Percentiles rank a stretch among this genome's conserved stretches.
These are phyloP conservation scores for Gambelia wislizenii DNA, from an alignment of 2,797 vertebrate genomes.

Conservation along the genomic window DNA sequence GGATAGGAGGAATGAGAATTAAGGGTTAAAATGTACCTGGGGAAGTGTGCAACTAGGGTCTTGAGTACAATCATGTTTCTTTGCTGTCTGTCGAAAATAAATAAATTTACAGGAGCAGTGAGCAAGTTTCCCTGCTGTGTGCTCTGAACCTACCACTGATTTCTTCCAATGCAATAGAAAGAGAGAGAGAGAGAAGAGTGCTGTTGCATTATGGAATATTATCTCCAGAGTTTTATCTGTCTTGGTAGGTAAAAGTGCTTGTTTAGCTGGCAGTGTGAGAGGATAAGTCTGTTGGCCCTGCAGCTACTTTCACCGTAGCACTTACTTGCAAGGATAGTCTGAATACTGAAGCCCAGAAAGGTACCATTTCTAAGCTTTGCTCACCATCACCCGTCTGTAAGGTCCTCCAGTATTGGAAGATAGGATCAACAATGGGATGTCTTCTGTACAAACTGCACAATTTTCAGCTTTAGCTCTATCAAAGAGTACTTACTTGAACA, in stretches of 20 bases:
- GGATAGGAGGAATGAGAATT: background rate
- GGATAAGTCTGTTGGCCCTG: background rate
- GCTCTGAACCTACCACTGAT: slow-evolving; percentile 25
- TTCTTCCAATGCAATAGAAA: slow-evolving; percentile 59
- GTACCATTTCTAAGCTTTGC: too few relatives aligned
- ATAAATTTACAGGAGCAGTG: slow-evolving; percentile 52
- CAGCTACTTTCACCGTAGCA: background rate
- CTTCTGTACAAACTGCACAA: too few relatives aligned
- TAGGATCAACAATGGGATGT: too few relatives aligned
- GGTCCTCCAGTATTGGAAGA: too few relatives aligned
- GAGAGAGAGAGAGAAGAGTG: too few relatives aligned
- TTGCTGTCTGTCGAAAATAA: slow-evolving; percentile 68
- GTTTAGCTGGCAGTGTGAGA: background rate
- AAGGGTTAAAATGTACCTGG: slow-evolving; percentile 2
- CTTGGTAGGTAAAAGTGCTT: background rate
- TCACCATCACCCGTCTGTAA: too few relatives aligned
- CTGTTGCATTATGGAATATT: background rate
- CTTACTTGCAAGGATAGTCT: too few relatives aligned
- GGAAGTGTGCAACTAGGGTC: background rate
- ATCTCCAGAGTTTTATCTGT: background rate
- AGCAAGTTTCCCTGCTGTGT: slow-evolving; percentile 65
- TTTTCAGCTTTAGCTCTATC: too few relatives aligned
- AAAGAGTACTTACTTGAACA: too few relatives aligned
- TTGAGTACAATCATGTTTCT: slow-evolving; percentile 57
- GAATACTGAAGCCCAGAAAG: too few relatives aligned